These are phyloP conservation scores for Autographa pulchrina DNA, from an alignment of 2,888 invertebrate genomes.

Conservation along the genomic window DNA sequence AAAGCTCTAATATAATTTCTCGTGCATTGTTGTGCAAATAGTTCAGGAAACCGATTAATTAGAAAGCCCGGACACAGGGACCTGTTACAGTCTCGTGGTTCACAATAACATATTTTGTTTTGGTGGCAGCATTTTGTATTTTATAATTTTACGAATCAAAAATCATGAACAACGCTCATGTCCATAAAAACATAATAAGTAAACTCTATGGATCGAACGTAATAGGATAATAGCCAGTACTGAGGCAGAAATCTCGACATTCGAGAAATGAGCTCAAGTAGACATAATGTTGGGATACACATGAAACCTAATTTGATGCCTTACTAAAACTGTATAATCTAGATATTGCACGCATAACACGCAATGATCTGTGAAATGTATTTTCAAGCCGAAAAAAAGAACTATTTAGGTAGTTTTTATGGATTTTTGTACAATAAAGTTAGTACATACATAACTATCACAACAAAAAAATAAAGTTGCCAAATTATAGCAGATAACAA, in stretches of 20 bases:
- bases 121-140: neutral
- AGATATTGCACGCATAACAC: conserved; percentile 27
- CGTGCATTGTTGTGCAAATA: neutral
- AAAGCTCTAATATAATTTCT: neutral
- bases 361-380: conserved; percentile 25
- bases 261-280: conserved; percentile 28
- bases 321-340: conserved; percentile 25
- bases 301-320: conserved; percentile 36
- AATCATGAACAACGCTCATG: neutral
- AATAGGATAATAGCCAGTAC: conserved; percentile 21
- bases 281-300: conserved; percentile 16
- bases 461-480: neutral
- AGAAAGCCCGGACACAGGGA: neutral
- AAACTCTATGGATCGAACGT: conserved; percentile 17
- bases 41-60: neutral
- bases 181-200: conserved; percentile 22
- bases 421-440: neutral
- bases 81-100: neutral
- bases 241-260: conserved; percentile 13
- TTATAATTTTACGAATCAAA: neutral
- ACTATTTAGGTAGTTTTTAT: conserved; percentile 16
- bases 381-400: conserved; percentile 6
- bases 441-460: neutral
- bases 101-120: neutral
- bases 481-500: conserved; percentile 15